A percentile compares a stretch with the other conserved stretches of the same genome.
phyloP scores from a whole-genome alignment of 1,140 invertebrate genomes.

The Bombus soroeensis region DNA sequence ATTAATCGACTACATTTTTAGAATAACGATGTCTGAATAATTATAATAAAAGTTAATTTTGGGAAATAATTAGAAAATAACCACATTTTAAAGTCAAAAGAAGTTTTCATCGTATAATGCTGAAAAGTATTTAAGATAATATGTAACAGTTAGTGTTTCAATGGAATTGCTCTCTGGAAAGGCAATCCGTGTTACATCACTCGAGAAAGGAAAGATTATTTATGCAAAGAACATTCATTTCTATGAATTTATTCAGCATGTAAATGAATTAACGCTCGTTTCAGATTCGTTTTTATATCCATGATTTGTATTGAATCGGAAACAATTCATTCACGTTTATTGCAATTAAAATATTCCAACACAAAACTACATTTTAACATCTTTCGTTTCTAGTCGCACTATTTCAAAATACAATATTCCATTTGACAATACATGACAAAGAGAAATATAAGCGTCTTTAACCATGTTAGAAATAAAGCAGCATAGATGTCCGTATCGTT shows the following conservation, averaged over 20 bases:
- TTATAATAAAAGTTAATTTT: neutral
- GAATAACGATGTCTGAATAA: neutral
- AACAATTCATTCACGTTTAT: neutral
- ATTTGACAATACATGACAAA: too few relatives aligned
- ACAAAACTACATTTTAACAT: too few relatives aligned
- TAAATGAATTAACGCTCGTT: too few relatives aligned
- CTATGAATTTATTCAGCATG: neutral
- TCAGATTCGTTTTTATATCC: too few relatives aligned
- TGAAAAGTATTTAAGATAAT: neutral
- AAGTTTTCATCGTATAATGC: neutral
- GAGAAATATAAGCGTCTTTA: neutral
- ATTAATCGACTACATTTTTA: neutral
- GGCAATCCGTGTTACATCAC: accelerated
- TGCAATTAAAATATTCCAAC: neutral
- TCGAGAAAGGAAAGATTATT: neutral
- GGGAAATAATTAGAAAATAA: neutral
- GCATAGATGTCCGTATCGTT: neutral
- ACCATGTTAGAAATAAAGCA: neutral
- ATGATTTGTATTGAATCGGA: neutral
- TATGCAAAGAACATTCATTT: neutral
- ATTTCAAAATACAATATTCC: too few relatives aligned
- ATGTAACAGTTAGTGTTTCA: too few relatives aligned
- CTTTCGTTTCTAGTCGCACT: too few relatives aligned
- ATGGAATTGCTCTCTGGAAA: neutral
- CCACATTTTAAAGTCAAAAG: neutral